Conservation (phyloP, 1,140 invertebrate genomes). For the Pentalonia nigronervosa region DNA sequence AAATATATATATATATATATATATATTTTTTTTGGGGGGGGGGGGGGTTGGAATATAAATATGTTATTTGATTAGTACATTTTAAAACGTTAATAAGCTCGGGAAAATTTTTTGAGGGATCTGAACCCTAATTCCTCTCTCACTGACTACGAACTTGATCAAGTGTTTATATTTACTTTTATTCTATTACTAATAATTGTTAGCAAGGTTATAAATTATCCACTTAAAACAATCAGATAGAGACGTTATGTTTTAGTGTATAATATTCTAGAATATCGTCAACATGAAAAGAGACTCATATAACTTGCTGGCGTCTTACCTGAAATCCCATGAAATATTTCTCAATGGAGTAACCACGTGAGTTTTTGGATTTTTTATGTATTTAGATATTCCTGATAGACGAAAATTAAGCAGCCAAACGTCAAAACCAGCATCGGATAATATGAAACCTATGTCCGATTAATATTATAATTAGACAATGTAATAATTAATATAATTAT, state of each 20-base stretch:
- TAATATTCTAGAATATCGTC: too few relatives aligned
- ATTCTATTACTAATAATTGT: background rate
- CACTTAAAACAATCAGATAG: background rate
- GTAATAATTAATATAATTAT: background rate
- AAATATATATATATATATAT: too few relatives aligned
- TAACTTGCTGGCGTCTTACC: background rate
- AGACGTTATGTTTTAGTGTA: background rate
- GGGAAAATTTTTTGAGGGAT: too few relatives aligned
- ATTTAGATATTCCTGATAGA: slow-evolving; percentile 61
- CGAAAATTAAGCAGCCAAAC: slow-evolving; percentile 67
- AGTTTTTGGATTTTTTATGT: slow-evolving; percentile 38
- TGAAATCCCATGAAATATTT: slow-evolving; percentile 54
- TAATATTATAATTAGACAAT: background rate
- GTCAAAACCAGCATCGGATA: slow-evolving; percentile 66
- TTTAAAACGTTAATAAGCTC: too few relatives aligned
- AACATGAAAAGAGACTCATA: background rate
- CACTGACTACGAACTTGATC: too few relatives aligned
- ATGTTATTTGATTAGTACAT: too few relatives aligned
- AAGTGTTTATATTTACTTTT: background rate
- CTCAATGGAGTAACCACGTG: background rate
- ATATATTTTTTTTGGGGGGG: too few relatives aligned
- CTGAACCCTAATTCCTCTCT: too few relatives aligned
- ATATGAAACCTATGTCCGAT: slow-evolving; percentile 42
- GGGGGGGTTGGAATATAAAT: too few relatives aligned
- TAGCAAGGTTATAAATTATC: background rate